Evolutionary conservation across 1,140 invertebrate species (phyloP), one percentile per base, ranked within the genome.

Genomic region (Lerema accius): DNA sequence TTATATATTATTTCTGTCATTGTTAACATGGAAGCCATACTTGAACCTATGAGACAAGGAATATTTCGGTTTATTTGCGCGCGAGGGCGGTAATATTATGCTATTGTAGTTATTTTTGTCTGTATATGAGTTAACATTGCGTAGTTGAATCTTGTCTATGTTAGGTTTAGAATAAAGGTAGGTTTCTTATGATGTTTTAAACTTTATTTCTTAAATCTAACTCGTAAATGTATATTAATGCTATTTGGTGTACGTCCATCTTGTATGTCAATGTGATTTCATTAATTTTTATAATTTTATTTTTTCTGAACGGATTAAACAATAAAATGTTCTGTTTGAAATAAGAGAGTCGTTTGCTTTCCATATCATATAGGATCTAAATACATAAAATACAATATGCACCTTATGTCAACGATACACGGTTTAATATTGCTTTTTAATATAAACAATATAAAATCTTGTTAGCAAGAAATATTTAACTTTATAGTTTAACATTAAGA

Each of bases 261-360:
- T 78, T 86, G 86, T 86, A 87, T 90, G 83, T 90, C 83, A 85
- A 84, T 86, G 85, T 90, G 84, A 90, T 90, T 87, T 80, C 67
- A 62, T 68, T 76, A 55, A 62, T 67, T 75, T 86, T 84, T 84
- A 82, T 79, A 82, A 71, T 73, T 76, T 81, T 79, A 80, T 82
- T 87, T 74, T 71, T 61, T 86, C 82, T 84, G 71, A 86, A 87
- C 86, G 86, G 82, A 88, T 88, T 86, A 86, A 82, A 85, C 82
- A 90, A 90, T 90, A 90, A 90, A 90, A 90, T 90, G 88, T 90
- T 90, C 88, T 90, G 88, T 90, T 90, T 90, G 82, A 90, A 88
- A 86, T 87, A 86, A 78, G 63, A 66, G 60, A 65, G 77, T 70
- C 63, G 79, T 89, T 89, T 86, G 65, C 73, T 85, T 89, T 84